Evolutionary conservation across 92 coral and sea anemone species (phyloP).

Genomic region (Bergia puertoricense): DNA sequence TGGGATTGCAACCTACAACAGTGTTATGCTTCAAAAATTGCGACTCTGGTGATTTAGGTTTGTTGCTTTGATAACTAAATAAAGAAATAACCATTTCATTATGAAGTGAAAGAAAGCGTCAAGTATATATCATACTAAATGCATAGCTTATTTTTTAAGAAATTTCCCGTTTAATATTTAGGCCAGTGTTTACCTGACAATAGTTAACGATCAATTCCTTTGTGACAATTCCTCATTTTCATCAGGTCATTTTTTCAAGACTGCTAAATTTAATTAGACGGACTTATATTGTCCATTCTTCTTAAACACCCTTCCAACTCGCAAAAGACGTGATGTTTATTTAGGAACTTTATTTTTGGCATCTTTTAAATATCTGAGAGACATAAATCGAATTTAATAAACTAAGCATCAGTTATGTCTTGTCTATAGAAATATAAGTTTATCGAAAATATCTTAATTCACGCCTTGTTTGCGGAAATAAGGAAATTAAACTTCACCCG

Average conservation of each 20-base stretch:
- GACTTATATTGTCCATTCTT: background rate
- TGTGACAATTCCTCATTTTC: background rate
- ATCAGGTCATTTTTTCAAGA: background rate
- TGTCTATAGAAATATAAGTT: background rate
- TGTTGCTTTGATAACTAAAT: background rate
- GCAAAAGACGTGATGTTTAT: background rate
- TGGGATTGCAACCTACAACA: background rate
- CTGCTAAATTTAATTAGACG: background rate
- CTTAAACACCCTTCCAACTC: background rate
- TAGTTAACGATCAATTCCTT: background rate
- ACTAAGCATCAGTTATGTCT: background rate
- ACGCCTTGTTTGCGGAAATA: constrained; percentile 13
- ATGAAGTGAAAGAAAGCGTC: background rate
- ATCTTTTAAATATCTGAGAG: background rate
- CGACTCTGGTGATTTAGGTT: background rate
- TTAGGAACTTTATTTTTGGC: background rate
- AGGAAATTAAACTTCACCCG: background rate
- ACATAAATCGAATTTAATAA: background rate
- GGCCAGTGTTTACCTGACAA: background rate
- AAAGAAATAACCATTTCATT: background rate
- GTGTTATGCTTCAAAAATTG: background rate
- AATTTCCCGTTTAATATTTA: background rate
- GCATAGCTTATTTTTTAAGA: background rate
- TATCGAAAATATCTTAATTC: background rate
- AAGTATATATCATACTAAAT: background rate